Evolutionary conservation across 1,140 invertebrate species (phyloP).

Genomic region (Lasioglossum baleicum): DNA sequence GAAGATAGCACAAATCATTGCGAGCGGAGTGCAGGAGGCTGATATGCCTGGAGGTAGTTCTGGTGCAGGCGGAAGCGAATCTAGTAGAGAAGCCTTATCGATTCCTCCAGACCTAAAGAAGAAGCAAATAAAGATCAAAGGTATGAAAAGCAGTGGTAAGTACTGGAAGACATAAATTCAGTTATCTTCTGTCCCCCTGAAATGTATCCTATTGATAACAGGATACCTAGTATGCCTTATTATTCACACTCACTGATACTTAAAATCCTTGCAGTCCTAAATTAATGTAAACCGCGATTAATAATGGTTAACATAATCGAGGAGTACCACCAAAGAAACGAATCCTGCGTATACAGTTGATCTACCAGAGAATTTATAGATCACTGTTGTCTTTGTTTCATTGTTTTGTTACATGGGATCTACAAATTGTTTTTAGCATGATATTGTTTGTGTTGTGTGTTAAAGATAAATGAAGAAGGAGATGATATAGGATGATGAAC

Average conservation of each 20-base stretch:
- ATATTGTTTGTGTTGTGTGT: constrained; percentile 4
- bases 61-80: constrained; percentile 73
- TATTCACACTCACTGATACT: constrained; percentile 11
- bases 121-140: constrained; percentile 76
- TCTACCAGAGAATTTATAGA: not conserved
- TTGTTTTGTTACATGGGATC: constrained; percentile 14
- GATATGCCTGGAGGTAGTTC: constrained; percentile 75
- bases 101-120: constrained; percentile 74
- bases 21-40: constrained; percentile 74
- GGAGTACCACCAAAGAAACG: not conserved
- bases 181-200: constrained; percentile 33
- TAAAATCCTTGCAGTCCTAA: constrained; percentile 24
- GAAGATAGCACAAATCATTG: constrained; percentile 70
- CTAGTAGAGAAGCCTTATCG: constrained; percentile 73
- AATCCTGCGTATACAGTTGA: constrained; percentile 15
- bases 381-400: constrained; percentile 33
- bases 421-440: constrained; percentile 9
- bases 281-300: constrained; percentile 11
- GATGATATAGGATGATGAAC: not conserved
- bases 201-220: constrained; percentile 16
- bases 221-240: constrained; percentile 15
- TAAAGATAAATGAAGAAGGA: constrained; percentile 12
- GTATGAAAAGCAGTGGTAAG: constrained; percentile 76
- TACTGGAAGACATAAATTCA: constrained; percentile 75
- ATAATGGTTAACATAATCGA: constrained; percentile 6